Evolutionary conservation across 2,113 vertebrate genomes (phyloP), one percentile per base, ranked within the genome.

Genomic region (Leucosticte australis): DNA sequence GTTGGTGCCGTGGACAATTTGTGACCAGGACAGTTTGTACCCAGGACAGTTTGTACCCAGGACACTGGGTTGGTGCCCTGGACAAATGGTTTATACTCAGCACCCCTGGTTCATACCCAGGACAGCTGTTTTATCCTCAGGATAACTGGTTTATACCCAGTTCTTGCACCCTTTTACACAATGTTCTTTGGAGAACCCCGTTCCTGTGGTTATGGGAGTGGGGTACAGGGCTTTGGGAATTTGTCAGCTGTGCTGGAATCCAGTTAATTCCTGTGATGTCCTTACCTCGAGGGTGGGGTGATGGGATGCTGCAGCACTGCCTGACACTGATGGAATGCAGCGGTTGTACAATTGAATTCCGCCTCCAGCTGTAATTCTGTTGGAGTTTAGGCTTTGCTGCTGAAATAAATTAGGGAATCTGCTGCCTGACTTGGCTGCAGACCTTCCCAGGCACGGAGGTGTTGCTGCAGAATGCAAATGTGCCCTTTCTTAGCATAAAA

Each of bases 211-310:
- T 26, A 0, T 21, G 26, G 55, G 11, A 26, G 10, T 2, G 80
- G 23, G 69, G 13, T 5, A 1, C 10, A 13, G 31, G 55, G 13
- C 28, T 1, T 4, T 9, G 44, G 27, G 59, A 15, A 3, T 42
- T 27, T 28, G 4, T 33, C 33, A 47, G 63, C 42, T 0, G 2
- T 42, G 56, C 59, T 44, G 79, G 62, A 30, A 13, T 35, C 2
- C 5, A 3, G 16, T 5, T 55, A 7, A 18, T 24, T 9, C 9
- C 23, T 2, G 47, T 13, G 63, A 4, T 60, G n/a, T 46, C 56
- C 37, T 31, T 14, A 0, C 4, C 10, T 0, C 9, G 5, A 11
- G 33, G 56, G 1, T 12, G 47, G 35, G 0, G 23, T 2, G 2
- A 0, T 37, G 70, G 24, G 71, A 35, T 69, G 39, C 21, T 18